Percentiles rank a stretch among this genome's conserved stretches.
Evolutionary conservation across 2,113 vertebrate species (phyloP).

Genomic region (Candoia aspera): DNA sequence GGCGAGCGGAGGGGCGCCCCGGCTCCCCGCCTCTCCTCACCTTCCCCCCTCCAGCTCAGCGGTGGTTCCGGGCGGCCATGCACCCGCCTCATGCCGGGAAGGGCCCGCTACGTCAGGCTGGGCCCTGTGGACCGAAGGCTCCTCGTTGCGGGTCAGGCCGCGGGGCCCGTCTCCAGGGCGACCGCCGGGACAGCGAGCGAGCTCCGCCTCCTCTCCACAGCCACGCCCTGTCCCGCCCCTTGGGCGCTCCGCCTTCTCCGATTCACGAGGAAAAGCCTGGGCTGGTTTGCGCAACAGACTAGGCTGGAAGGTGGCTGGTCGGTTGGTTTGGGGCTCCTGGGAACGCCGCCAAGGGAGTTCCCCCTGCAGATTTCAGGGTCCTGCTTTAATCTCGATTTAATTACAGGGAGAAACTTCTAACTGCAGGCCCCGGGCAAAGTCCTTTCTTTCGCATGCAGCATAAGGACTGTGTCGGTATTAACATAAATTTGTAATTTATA

Average conservation of each 20-base stretch:
- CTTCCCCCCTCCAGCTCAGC: constrained; percentile 7
- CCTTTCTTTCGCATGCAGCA: too few relatives aligned
- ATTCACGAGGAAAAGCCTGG: not conserved
- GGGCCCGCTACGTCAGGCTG: not conserved
- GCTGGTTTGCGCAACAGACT: not conserved
- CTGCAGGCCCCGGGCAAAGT: not conserved
- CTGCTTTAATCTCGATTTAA: not conserved
- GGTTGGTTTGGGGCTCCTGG: too few relatives aligned
- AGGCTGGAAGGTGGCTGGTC: not conserved
- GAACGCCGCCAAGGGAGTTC: not conserved
- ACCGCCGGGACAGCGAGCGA: not conserved
- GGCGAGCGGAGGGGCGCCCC: too few relatives aligned
- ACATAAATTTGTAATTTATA: not conserved
- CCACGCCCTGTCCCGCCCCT: not conserved
- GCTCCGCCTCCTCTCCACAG: not conserved
- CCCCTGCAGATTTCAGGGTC: too few relatives aligned
- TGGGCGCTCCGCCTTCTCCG: not conserved
- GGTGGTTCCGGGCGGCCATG: constrained; percentile 8
- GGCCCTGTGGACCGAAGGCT: constrained; percentile 20
- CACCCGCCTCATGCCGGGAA: constrained; percentile 28
- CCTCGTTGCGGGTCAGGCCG: constrained; percentile 16
- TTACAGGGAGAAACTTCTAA: not conserved
- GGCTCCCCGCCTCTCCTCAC: not conserved
- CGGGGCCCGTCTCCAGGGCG: constrained; percentile 35
- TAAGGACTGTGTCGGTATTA: not conserved